Conservation (phyloP, 2,888 invertebrate species). For the Stenodema calcarata region DNA sequence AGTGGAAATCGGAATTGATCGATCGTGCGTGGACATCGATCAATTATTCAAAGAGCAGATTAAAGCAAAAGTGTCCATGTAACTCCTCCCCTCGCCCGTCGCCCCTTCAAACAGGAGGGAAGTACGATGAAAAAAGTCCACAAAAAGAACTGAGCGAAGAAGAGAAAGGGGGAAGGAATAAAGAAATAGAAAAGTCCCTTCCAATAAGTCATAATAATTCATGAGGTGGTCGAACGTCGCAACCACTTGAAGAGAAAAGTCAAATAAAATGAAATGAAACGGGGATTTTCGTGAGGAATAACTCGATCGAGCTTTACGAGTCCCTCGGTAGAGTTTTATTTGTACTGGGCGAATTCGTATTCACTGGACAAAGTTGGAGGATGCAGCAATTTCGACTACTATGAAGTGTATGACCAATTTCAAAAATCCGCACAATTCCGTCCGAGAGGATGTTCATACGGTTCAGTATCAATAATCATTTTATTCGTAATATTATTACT, state of each 20-base stretch:
- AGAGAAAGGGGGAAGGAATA: neutral
- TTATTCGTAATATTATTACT: too few relatives aligned
- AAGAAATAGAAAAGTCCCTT: neutral
- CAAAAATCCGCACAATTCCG: too few relatives aligned
- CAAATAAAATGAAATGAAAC: slow-evolving; percentile 21
- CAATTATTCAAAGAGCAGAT: slow-evolving; percentile 46
- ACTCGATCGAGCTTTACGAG: neutral
- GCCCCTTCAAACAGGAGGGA: neutral
- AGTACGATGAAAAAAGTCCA: neutral
- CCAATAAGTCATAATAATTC: slow-evolving; percentile 46
- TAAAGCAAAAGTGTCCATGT: slow-evolving; percentile 30
- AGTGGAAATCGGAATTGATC: neutral
- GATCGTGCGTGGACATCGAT: slow-evolving; percentile 47
- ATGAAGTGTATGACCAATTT: too few relatives aligned
- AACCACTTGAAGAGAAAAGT: neutral
- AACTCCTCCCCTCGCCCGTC: neutral
- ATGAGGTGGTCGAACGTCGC: slow-evolving; percentile 16
- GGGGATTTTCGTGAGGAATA: neutral
- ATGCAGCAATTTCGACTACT: too few relatives aligned
- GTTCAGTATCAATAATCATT: too few relatives aligned
- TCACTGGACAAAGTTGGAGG: too few relatives aligned
- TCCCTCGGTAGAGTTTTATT: too few relatives aligned
- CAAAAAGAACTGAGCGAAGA: neutral
- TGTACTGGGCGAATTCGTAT: too few relatives aligned
- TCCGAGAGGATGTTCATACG: too few relatives aligned